These are phyloP conservation scores for Littorina saxatilis DNA, from an alignment of 1,140 invertebrate species.

Conservation along the genomic window DNA sequence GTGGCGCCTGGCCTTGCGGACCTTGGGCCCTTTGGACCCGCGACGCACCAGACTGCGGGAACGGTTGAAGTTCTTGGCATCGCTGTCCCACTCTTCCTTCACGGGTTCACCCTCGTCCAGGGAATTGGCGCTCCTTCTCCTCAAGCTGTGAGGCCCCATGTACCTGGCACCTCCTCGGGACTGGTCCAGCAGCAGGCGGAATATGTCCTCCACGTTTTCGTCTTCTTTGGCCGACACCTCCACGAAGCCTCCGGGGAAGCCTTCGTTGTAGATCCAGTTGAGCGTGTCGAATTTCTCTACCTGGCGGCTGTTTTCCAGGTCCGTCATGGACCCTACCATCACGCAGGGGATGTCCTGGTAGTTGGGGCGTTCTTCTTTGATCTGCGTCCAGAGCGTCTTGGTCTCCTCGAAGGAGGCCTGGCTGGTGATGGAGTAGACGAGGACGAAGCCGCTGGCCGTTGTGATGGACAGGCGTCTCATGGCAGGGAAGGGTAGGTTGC, in stretches of 20 bases:
- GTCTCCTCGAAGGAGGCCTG: slow-evolving; percentile 85
- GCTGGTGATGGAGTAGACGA: slow-evolving; percentile 91
- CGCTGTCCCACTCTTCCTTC: slow-evolving; percentile 54
- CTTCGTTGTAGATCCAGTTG: slow-evolving; percentile 69
- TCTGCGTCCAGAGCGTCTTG: slow-evolving; percentile 89
- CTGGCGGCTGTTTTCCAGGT: slow-evolving; percentile 77
- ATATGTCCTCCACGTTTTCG: slow-evolving; percentile 64
- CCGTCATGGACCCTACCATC: slow-evolving; percentile 89
- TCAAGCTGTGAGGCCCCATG: slow-evolving; percentile 38
- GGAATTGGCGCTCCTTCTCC: slow-evolving; percentile 65
- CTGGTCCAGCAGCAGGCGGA: slow-evolving; percentile 66
- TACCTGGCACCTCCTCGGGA: slow-evolving; percentile 46
- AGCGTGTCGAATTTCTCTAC: slow-evolving; percentile 69
- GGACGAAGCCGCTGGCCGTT: slow-evolving; percentile 91
- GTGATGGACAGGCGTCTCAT: slow-evolving; percentile 86
- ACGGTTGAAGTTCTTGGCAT: slow-evolving; percentile 62
- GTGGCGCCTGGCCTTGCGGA: slow-evolving; percentile 52
- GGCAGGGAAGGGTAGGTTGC: slow-evolving; percentile 74
- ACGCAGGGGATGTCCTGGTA: slow-evolving; percentile 90
- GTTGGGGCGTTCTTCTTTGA: slow-evolving; percentile 86
- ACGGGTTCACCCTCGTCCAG: slow-evolving; percentile 56
- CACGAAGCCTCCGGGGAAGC: slow-evolving; percentile 63
- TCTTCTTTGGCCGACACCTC: slow-evolving; percentile 71
- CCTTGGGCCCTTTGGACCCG: slow-evolving; percentile 64
- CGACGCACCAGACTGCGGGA: slow-evolving; percentile 68